phyloP scores from a whole-genome alignment of 2,888 invertebrate genomes.

The Ornithoptera alexandrae region DNA sequence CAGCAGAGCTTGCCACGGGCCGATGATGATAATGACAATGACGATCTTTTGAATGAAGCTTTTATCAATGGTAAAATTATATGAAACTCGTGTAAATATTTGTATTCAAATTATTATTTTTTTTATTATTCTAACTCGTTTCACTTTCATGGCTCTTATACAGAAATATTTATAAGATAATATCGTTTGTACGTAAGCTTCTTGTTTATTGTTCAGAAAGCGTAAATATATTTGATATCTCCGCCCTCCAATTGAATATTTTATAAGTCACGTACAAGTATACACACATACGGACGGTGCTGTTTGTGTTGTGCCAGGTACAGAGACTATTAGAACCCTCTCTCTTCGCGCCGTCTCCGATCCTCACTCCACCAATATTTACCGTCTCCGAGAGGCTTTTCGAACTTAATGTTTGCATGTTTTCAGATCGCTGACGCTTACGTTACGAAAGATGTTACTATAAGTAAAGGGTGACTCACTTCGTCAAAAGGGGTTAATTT shows the following conservation, averaged over 20 bases:
- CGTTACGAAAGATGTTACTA: slow-evolving; percentile 71
- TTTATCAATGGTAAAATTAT: too few relatives aligned
- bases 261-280: slow-evolving; percentile 60
- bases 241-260: slow-evolving; percentile 65
- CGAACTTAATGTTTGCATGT: slow-evolving; percentile 78
- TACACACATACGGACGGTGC: slow-evolving; percentile 55
- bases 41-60: too few relatives aligned
- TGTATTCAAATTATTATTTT: too few relatives aligned
- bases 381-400: slow-evolving; percentile 78
- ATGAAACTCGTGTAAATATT: too few relatives aligned
- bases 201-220: slow-evolving; percentile 13
- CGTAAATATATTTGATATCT: slow-evolving; percentile 38
- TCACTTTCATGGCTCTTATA: too few relatives aligned
- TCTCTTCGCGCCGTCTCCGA: slow-evolving; percentile 56
- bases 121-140: too few relatives aligned
- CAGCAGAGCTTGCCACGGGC: too few relatives aligned
- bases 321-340: slow-evolving; percentile 76
- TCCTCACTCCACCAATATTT: slow-evolving; percentile 79
- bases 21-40: too few relatives aligned
- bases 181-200: neutral
- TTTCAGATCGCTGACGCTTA: slow-evolving; percentile 78
- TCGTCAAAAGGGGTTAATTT: slow-evolving; percentile 37
- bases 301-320: slow-evolving; percentile 78
- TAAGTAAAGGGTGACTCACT: slow-evolving; percentile 74
- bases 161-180: too few relatives aligned